Evolutionary conservation across 2,797 vertebrate species (phyloP).

Genomic region (Hybognathus amarus): DNA sequence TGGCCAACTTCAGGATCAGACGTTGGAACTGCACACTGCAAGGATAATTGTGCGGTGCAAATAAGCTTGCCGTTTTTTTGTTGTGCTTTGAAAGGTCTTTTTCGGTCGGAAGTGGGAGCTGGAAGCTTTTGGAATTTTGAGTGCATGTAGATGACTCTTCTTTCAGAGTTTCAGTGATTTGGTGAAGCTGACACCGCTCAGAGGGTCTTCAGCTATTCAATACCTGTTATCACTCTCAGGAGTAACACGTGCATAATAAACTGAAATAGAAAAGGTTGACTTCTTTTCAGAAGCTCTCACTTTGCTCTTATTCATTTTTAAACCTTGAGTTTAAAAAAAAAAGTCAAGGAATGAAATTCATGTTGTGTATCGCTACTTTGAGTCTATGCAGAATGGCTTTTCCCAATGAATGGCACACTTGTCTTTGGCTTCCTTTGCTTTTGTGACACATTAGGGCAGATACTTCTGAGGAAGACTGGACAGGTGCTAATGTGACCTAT

Average conservation of each 20-base stretch:
- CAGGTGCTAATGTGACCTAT: slow-evolving; percentile 69
- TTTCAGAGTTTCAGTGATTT: neutral
- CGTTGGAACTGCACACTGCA: neutral
- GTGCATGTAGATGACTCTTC: neutral
- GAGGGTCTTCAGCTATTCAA: neutral
- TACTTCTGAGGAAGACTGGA: slow-evolving; percentile 35
- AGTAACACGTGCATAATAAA: slow-evolving; percentile 23
- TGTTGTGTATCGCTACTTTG: slow-evolving; percentile 32
- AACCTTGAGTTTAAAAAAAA: neutral
- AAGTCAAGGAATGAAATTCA: slow-evolving; percentile 32
- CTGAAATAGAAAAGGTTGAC: slow-evolving; percentile 43
- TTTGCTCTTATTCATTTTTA: slow-evolving; percentile 24
- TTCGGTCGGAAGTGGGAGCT: neutral
- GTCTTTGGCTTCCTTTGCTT: slow-evolving; percentile 34
- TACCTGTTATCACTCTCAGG: slow-evolving; percentile 15
- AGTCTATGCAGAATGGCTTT: slow-evolving; percentile 28
- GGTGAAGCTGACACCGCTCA: neutral
- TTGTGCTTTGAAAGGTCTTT: neutral
- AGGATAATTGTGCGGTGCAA: neutral
- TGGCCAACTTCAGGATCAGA: too few species aligned
- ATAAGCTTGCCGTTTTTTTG: neutral
- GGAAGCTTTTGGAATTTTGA: neutral
- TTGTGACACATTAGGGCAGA: slow-evolving; percentile 39
- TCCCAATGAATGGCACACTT: slow-evolving; percentile 27
- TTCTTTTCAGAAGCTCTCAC: slow-evolving; percentile 23